These are phyloP conservation scores for Passer domesticus DNA, from an alignment of 2,113 vertebrate species.

Conservation along the genomic window DNA sequence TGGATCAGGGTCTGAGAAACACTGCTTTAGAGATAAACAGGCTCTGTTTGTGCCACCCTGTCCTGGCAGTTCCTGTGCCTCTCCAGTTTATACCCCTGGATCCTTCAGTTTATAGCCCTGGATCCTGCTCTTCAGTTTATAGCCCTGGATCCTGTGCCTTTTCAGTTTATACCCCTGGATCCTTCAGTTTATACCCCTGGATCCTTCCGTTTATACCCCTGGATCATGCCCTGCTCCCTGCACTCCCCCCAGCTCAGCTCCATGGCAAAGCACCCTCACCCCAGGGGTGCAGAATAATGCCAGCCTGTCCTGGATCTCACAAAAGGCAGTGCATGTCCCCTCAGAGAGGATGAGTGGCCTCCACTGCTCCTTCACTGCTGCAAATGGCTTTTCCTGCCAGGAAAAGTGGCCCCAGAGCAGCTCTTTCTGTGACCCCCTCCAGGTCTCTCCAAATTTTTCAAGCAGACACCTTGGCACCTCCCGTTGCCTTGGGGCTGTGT, in stretches of 20 bases:
- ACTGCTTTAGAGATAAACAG: not conserved
- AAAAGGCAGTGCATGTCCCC: not conserved
- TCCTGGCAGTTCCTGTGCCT: not conserved
- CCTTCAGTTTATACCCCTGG: not conserved
- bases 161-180: not conserved
- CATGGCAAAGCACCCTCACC: not conserved
- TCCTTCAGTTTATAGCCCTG: not conserved
- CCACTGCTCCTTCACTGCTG: not conserved
- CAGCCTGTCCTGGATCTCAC: not conserved
- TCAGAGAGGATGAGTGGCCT: not conserved
- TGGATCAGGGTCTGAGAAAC: not conserved
- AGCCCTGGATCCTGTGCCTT: not conserved
- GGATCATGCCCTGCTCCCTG: not conserved
- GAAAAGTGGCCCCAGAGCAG: not conserved
- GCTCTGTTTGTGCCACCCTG: not conserved
- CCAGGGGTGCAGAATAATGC: not conserved
- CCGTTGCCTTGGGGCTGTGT: slow-evolving; percentile 46
- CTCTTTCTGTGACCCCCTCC: not conserved
- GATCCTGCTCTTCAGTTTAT: not conserved
- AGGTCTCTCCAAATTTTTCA: slow-evolving; percentile 39
- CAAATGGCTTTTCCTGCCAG: not conserved
- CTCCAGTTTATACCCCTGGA: not conserved
- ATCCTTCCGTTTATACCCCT: not conserved
- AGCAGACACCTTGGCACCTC: slow-evolving; percentile 69
- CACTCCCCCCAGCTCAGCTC: not conserved